Evolutionary conservation across 2,888 invertebrate genomes (phyloP), one percentile per base, ranked within the genome.

Genomic region (Agrilus mali): DNA sequence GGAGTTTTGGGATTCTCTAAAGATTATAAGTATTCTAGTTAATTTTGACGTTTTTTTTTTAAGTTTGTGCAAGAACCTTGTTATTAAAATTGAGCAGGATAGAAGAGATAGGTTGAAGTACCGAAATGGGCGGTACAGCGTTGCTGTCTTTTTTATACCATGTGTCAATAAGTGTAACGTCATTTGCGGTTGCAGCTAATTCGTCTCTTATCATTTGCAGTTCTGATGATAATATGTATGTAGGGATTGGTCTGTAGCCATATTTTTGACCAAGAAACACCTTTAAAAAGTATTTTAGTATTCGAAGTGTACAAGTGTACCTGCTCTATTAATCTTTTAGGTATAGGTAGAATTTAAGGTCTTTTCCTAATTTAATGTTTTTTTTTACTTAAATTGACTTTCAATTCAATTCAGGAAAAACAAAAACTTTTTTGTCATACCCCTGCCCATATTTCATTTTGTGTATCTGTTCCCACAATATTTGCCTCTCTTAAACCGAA

Each of bases 141-240:
- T 97, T 97, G 46, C 86, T 84, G 61, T 97, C 97, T 65, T 92
- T 90, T 59, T 89, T 84, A 66, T 96, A 97, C 96, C 96, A 96
- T 4, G 82, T 82, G 63, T 95, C 93, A 46, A 96, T 72, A 1
- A 94, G 70, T 2, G 76, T 77, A 0, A 83, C 85, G 55, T 93
- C 92, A 12, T 82, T 82, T 1, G 86, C 86, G 53, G 86, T 82
- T 22, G 84, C 80, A 0, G 82, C 82, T 27, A 95, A 68, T 56
- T 93, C 92, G 46, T 89, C 88, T 39, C 90, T 73, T 13, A 97
- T 70, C 74, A 90, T 68, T 59, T 86, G 86, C 40, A 96, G 74
- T 60, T 97, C 94, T 0, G 86, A 86, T 22, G 92, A 93, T 1
- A 92, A 69, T 45, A 97, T 92, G 61, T 93, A 90, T 0, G 95